Conservation (phyloP, 2,888 invertebrate species). For the Brenthis hecate region DNA sequence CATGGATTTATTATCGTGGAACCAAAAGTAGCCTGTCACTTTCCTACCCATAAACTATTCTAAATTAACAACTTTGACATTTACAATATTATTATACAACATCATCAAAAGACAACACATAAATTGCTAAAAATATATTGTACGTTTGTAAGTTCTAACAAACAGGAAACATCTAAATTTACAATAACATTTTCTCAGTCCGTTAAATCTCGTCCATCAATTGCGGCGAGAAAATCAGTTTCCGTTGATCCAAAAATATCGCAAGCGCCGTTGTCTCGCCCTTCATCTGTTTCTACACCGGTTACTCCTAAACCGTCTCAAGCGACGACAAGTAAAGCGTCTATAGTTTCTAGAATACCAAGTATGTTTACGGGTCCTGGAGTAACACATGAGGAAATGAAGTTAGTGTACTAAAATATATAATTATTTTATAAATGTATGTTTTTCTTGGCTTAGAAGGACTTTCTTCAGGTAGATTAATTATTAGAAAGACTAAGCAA, state of each 20-base stretch:
- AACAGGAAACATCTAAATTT: background rate
- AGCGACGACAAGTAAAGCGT: conserved; percentile 10
- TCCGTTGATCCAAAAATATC: conserved; percentile 43
- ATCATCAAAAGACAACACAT: too few relatives aligned
- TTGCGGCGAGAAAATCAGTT: conserved; percentile 57
- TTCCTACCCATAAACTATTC: too few relatives aligned
- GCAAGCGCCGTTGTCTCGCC: conserved; percentile 13
- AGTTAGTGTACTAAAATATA: conserved; percentile 41
- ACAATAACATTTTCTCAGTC: conserved; percentile 15
- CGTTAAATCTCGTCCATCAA: conserved; percentile 61
- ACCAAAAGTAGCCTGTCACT: too few relatives aligned
- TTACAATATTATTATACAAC: too few relatives aligned
- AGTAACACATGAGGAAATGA: conserved; percentile 52
- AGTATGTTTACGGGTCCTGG: conserved; percentile 6
- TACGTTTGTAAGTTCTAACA: too few relatives aligned
- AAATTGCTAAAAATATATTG: too few relatives aligned
- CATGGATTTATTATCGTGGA: too few relatives aligned
- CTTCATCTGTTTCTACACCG: conserved; percentile 36
- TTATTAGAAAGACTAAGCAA: too few relatives aligned
- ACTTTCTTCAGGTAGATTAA: too few relatives aligned
- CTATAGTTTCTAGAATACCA: conserved; percentile 10
- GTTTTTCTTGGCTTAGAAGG: too few relatives aligned
- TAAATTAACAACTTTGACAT: too few relatives aligned
- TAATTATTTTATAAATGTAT: too few relatives aligned
- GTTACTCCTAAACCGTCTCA: conserved; percentile 25